Evolutionary conservation across 2,797 vertebrate genomes (phyloP), one percentile per base, ranked within the genome.

Genomic region (Ciconia nigra): DNA sequence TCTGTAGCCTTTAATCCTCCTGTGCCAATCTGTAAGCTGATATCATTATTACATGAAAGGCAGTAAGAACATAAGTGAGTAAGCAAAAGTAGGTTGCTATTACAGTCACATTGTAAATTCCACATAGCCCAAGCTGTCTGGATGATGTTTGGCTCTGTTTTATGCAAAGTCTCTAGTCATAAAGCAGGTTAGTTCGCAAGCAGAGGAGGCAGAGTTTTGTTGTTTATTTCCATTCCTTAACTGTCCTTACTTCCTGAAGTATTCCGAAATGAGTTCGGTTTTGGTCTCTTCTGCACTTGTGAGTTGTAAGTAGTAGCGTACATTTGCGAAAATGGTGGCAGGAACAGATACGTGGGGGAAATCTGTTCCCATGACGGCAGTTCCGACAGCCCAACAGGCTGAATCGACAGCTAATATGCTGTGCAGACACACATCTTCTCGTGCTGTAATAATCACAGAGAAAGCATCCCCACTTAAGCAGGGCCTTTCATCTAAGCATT

Each of bases 1-100:
- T 63, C 89, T 52, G 54, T 79, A 95, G 90, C 91, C 70, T 84
- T 95, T 96, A 94, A 96, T 96, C 83, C 93, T 84, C 86, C 63
- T 21, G 62, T 94, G 91, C 80, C 87, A 90, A 5, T 37, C 70
- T 82, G 94, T 95, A 96, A 97, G 39, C 58, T 79, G 94, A 93
- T 96, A 93, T 41, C 91, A 90, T 87, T 96, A 81, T 91, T 93
- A 86, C 69, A 67, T 37, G 89, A 58, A 72, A 90, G 82, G 89
- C 79, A 93, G 5, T 9, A 49, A 86, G 93, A 91, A 67, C 37
- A 31, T 5, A 31, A 87, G 77, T 76, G 72, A 94, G 91, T 90
- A 81, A 95, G 94, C 79, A 88, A 14, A 57, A 79, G 83, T 4
- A 94, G 90, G 82, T 52, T 95, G 84, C 72, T 86, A 12, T 78